Conservation (phyloP, 2,113 vertebrate genomes). For the Speoplatyrhinus poulsoni region DNA sequence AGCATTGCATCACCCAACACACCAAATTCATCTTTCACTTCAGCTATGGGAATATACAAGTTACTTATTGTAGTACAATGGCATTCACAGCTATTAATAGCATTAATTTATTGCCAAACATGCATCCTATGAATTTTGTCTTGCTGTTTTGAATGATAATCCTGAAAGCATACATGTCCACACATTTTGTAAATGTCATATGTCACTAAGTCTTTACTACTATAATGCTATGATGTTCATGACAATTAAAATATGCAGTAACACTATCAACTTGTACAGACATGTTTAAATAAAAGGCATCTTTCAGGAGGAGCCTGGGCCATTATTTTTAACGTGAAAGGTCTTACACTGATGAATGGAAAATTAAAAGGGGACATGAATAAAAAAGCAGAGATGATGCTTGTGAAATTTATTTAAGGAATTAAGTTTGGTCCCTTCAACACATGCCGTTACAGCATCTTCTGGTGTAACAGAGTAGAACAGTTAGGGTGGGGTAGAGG, state of each 20-base stretch:
- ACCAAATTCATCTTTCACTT: conserved; percentile 6
- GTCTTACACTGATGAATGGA: neutral
- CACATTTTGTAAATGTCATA: conserved; percentile 44
- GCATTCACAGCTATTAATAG: conserved; percentile 12
- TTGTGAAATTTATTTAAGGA: conserved; percentile 94
- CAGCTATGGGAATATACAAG: conserved; percentile 13
- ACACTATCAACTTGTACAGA: conserved; percentile 70
- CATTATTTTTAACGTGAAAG: neutral
- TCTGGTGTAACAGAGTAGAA: conserved; percentile 35
- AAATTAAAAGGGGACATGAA: neutral
- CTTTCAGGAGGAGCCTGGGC: conserved; percentile 59
- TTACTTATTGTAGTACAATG: neutral
- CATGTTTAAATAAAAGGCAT: conserved; percentile 77
- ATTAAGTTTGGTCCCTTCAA: conserved; percentile 91
- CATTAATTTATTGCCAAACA: conserved; percentile 13
- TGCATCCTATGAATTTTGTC: conserved; percentile 47
- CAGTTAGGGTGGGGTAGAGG: neutral
- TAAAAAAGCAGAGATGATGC: conserved; percentile 69
- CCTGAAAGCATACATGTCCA: too few relatives aligned
- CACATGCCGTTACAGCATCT: conserved; percentile 65
- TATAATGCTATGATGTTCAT: conserved; percentile 45
- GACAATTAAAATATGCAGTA: conserved; percentile 63
- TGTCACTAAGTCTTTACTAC: conserved; percentile 45
- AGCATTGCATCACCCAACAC: conserved; percentile 2
- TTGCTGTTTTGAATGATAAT: conserved; percentile 22